A percentile compares a stretch with the other conserved stretches of the same genome.
phyloP scores from a whole-genome alignment of 2,888 invertebrate species.

The Eilema caniola region DNA sequence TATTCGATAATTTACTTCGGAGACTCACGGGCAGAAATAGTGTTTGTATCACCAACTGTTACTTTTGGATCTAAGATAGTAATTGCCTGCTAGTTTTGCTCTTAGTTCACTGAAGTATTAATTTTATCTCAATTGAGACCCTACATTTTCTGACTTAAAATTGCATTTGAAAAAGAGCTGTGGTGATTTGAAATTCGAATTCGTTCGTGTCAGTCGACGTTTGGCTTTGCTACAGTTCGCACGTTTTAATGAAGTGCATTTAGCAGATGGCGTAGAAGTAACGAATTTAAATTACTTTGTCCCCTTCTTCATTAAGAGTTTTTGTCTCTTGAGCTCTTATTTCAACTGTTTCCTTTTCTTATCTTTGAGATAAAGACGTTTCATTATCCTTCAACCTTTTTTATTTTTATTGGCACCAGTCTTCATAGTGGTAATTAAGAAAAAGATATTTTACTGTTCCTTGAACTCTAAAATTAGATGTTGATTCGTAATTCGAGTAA shows the following conservation, averaged over 20 bases:
- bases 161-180: constrained; percentile 68
- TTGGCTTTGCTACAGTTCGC: constrained; percentile 64
- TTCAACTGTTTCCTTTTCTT: constrained; percentile 58
- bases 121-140: neutral
- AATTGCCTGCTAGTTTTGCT: too few species aligned
- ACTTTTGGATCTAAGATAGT: neutral
- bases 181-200: constrained; percentile 75
- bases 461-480: constrained; percentile 32
- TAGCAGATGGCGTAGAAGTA: constrained; percentile 72
- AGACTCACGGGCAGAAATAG: neutral
- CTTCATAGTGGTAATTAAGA: constrained; percentile 67
- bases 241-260: constrained; percentile 79
- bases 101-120: neutral
- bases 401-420: constrained; percentile 48
- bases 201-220: constrained; percentile 62
- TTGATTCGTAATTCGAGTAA: constrained; percentile 41
- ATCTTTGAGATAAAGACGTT: constrained; percentile 72
- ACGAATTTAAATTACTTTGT: constrained; percentile 76
- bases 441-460: constrained; percentile 50
- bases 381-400: constrained; percentile 71
- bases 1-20: too few species aligned
- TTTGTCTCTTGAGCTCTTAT: constrained; percentile 58
- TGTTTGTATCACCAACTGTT: neutral
- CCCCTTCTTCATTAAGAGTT: constrained; percentile 67
- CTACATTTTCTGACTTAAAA: constrained; percentile 56